Evolutionary conservation across 2,797 vertebrate species (phyloP), one percentile per base, ranked within the genome.

Genomic region (Odontamblyopus rebecca): DNA sequence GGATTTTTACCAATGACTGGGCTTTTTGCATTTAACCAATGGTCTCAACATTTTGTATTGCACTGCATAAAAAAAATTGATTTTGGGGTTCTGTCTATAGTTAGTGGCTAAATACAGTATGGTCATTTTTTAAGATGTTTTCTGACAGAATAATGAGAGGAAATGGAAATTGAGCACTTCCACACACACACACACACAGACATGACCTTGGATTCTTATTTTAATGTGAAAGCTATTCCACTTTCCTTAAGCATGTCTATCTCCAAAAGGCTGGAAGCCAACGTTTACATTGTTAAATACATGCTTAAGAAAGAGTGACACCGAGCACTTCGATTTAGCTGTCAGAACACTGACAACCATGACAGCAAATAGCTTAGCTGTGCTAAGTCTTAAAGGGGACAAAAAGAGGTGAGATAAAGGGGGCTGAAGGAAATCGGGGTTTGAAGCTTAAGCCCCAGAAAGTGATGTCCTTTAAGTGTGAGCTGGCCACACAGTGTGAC

Each of bases 371-470:
- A 75, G 86, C 83, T 89, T 74, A 86, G 77, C 70, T 41, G 48
- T 75, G 62, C 27, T 86, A 85, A 89, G 78, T 84, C 83, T 82
- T 75, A 19, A 29, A 61, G 60, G 80, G 86, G 86, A 91, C 88
- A 88, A 85, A 81, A 73, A 84, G 80, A 89, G 81, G 83, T 81
- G 79, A 83, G 85, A 90, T 88, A 86, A 87, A 88, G 81, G 75
- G 60, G 80, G 83, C 86, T 84, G 79, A 78, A 86, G 81, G 77
- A 88, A 86, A 87, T 83, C 84, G 82, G 78, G 79, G 75, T 81
- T 83, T 82, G 76, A 81, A 86, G 85, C 88, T 86, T 91, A 89
- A 90, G 86, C 80, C 80, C 75, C 53, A 75, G 83, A 85, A 84
- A 86, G 79, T 79, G 82, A 89, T 86, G 86, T 89, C 85, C 86